These are phyloP conservation scores for Cephus sareptanus DNA, from an alignment of 2,888 invertebrate species.

Conservation along the genomic window DNA sequence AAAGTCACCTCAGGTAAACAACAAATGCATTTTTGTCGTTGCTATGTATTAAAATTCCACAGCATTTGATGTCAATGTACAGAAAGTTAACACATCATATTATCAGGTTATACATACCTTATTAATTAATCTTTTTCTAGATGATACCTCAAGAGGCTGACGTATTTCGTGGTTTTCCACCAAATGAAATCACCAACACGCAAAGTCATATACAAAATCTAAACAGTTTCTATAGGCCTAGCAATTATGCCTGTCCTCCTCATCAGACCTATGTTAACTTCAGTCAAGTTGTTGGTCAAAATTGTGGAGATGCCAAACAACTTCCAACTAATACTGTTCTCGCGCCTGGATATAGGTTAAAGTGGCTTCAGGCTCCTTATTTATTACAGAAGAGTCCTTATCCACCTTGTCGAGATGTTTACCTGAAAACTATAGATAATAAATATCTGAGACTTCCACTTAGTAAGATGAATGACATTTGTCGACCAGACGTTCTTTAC, in stretches of 20 bases:
- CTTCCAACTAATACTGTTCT: neutral
- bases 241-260: conserved; percentile 20
- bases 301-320: conserved; percentile 15
- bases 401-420: conserved; percentile 26
- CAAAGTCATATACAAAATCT: conserved; percentile 35
- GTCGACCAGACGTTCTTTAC: conserved; percentile 6
- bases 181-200: conserved; percentile 40
- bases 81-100: neutral
- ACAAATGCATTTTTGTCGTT: neutral
- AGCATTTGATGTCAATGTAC: neutral
- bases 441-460: conserved; percentile 39
- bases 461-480: conserved; percentile 29
- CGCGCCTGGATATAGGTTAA: conserved; percentile 20
- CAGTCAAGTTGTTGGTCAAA: conserved; percentile 13
- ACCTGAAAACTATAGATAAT: conserved; percentile 34
- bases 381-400: conserved; percentile 28
- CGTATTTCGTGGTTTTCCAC: conserved; percentile 41
- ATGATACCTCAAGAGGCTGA: conserved; percentile 23
- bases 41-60: neutral
- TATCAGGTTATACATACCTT: neutral
- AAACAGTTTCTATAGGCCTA: conserved; percentile 30
- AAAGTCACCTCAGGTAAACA: conserved; percentile 13
- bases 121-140: neutral
- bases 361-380: conserved; percentile 36
- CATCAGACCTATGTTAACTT: conserved; percentile 22